phyloP scores from a whole-genome alignment of 2,888 invertebrate genomes.

The Thalpophila matura region DNA sequence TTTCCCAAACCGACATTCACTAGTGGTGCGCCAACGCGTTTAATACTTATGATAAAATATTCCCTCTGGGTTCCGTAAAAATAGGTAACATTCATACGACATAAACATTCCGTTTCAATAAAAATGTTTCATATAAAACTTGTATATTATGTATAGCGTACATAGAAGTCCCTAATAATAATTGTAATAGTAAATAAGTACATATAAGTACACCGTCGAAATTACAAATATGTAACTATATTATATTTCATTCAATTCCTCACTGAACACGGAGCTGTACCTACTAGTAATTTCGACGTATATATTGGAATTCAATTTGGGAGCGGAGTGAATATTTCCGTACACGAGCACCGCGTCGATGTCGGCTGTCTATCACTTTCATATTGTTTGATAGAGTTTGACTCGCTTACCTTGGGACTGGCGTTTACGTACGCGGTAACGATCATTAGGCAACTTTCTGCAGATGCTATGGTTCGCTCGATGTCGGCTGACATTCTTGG shows the following conservation, averaged over 20 bases:
- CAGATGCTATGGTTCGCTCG: conserved; percentile 31
- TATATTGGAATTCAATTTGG: conserved; percentile 72
- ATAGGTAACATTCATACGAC: conserved; percentile 58
- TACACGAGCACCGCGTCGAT: conserved; percentile 51
- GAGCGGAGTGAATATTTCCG: conserved; percentile 66
- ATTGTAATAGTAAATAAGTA: conserved; percentile 47
- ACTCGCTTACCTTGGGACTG: conserved; percentile 49
- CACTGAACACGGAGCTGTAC: conserved; percentile 59
- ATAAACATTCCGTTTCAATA: conserved; percentile 57
- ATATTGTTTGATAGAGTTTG: conserved; percentile 67
- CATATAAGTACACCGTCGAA: conserved; percentile 46
- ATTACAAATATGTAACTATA: conserved; percentile 60
- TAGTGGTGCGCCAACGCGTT: conserved; percentile 50
- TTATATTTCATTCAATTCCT: conserved; percentile 69
- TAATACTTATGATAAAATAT: conserved; percentile 67
- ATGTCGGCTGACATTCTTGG: conserved; percentile 33
- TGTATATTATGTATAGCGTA: conserved; percentile 19
- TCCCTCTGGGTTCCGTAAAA: conserved; percentile 52
- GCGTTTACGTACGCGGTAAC: conserved; percentile 53
- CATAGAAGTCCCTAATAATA: conserved; percentile 48
- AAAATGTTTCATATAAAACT: conserved; percentile 57
- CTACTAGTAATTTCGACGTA: conserved; percentile 63
- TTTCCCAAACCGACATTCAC: conserved; percentile 45
- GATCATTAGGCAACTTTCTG: conserved; percentile 60
- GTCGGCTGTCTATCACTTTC: conserved; percentile 68